phyloP scores from a whole-genome alignment of 2,888 invertebrate species.

The Lasioglossum lativentre region DNA sequence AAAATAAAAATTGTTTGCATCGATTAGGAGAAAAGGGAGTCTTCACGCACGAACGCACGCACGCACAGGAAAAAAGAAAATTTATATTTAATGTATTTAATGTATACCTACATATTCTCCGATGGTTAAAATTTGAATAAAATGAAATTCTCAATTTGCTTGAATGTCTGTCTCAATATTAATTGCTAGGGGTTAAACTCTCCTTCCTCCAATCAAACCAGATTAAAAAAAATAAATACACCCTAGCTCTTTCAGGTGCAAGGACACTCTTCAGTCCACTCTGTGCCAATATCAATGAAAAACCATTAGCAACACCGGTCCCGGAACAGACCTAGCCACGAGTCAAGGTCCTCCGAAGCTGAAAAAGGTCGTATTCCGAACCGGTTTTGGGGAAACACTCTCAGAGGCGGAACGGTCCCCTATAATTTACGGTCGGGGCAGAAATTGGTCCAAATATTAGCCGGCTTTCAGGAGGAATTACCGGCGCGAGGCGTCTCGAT shows the following conservation, averaged over 20 bases:
- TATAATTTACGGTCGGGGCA: conserved; percentile 53
- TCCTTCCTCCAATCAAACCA: not conserved
- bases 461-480: not conserved
- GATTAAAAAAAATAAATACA: not conserved
- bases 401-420: conserved; percentile 33
- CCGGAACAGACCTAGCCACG: not conserved
- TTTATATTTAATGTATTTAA: too few relatives aligned
- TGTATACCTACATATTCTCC: too few relatives aligned
- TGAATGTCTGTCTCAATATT: too few relatives aligned
- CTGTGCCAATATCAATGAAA: not conserved
- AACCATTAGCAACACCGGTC: not conserved
- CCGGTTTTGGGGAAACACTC: conserved; percentile 64
- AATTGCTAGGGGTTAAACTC: too few relatives aligned
- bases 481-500: not conserved
- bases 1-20: too few relatives aligned
- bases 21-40: too few relatives aligned
- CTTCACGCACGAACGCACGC: too few relatives aligned
- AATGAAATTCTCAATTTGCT: too few relatives aligned
- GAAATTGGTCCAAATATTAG: conserved; percentile 50
- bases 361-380: conserved; percentile 56
- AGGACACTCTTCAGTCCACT: not conserved
- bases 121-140: too few relatives aligned
- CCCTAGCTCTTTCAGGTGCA: not conserved
- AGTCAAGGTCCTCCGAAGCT: not conserved
- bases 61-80: too few relatives aligned